Conservation (phyloP, 2,113 vertebrate genomes). For the Leucopsar rothschildi region DNA sequence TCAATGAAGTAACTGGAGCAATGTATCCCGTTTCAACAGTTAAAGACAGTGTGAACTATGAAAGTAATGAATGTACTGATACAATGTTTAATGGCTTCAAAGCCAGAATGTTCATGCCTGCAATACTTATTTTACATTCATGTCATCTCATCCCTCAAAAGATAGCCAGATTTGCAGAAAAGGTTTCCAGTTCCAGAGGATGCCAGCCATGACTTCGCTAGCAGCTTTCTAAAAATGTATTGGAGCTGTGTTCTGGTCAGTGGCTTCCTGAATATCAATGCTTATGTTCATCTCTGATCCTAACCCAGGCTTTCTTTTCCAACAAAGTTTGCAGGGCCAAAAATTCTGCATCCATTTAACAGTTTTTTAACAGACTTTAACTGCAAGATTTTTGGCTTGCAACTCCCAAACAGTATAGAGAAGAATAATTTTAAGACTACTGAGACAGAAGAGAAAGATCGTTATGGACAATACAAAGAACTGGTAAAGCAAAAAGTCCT, state of each 20-base stretch:
- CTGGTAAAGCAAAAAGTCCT: not conserved
- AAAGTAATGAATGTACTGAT: not conserved
- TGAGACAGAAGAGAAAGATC: not conserved
- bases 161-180: not conserved
- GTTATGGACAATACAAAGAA: not conserved
- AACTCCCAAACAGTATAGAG: not conserved
- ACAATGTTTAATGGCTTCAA: not conserved
- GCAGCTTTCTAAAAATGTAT: not conserved
- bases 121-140: not conserved
- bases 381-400: not conserved
- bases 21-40: not conserved
- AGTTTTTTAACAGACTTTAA: not conserved
- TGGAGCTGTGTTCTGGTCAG: not conserved
- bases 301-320: not conserved
- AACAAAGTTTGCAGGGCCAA: not conserved
- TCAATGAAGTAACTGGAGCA: not conserved
- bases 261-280: not conserved
- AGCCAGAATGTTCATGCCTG: not conserved
- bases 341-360: not conserved
- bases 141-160: not conserved
- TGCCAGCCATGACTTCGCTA: not conserved
- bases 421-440: not conserved
- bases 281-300: not conserved
- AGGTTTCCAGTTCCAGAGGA: not conserved
- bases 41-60: not conserved